Percentiles rank a stretch among this genome's conserved stretches.
phyloP scores from a whole-genome alignment of 2,113 vertebrate genomes.

The Aphelocoma coerulescens region DNA sequence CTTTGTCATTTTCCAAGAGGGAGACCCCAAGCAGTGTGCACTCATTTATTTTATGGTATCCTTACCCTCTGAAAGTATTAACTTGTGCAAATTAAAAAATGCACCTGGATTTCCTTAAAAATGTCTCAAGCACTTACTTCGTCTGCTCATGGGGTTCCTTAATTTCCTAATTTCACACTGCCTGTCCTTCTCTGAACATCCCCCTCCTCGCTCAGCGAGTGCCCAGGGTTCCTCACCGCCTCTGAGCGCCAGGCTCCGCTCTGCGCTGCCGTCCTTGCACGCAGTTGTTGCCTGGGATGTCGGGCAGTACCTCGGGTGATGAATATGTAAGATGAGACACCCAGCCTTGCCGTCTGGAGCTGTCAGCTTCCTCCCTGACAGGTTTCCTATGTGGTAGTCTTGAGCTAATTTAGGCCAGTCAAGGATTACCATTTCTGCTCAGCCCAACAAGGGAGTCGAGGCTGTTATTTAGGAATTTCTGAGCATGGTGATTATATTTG shows the following conservation, averaged over 20 bases:
- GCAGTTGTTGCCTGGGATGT: background rate
- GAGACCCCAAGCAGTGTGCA: background rate
- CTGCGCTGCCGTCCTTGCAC: background rate
- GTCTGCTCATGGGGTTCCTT: background rate
- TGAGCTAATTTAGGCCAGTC: slow-evolving; percentile 31
- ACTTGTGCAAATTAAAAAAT: background rate
- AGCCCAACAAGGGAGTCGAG: background rate
- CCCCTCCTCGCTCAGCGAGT: background rate
- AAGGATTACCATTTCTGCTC: slow-evolving; percentile 31
- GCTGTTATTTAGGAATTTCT: slow-evolving; percentile 44
- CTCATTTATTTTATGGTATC: slow-evolving; percentile 43
- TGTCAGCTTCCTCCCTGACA: slow-evolving; percentile 18
- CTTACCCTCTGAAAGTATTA: background rate
- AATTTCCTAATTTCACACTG: slow-evolving; percentile 49
- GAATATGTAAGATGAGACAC: slow-evolving; percentile 44
- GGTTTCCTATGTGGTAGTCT: background rate
- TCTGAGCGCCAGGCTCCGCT: accelerated
- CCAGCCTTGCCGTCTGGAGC: background rate
- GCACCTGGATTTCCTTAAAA: slow-evolving; percentile 6
- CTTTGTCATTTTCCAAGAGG: slow-evolving; percentile 24
- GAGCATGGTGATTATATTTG: background rate
- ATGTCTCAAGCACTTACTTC: background rate
- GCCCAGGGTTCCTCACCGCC: background rate
- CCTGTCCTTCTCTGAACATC: background rate
- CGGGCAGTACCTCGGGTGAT: background rate